Percentiles rank a stretch among this genome's conserved stretches.
Evolutionary conservation across 2,888 invertebrate genomes (phyloP).

Genomic region (Agrochola macilenta): DNA sequence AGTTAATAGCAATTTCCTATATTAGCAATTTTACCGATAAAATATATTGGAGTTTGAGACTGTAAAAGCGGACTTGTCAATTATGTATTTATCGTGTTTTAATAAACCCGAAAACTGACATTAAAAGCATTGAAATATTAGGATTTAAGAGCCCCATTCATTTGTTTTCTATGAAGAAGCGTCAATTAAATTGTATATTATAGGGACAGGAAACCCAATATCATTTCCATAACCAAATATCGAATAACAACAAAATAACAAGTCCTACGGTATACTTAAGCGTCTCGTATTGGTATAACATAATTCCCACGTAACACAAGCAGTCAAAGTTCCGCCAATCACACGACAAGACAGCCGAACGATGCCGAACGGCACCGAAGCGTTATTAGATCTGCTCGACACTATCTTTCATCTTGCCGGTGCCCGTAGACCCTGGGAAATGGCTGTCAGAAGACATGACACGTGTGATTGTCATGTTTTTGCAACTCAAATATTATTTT

Average conservation of each 20-base stretch:
- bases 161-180: neutral
- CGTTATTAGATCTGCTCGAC: constrained; percentile 56
- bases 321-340: constrained; percentile 61
- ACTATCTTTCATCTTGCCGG: constrained; percentile 64
- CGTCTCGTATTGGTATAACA: constrained; percentile 30
- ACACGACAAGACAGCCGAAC: constrained; percentile 51
- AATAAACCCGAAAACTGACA: too few species aligned
- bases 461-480: constrained; percentile 31
- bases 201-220: neutral
- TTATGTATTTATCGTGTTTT: neutral
- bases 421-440: constrained; percentile 56
- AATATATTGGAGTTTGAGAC: neutral
- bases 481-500: constrained; percentile 19
- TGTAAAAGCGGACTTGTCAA: too few species aligned
- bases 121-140: neutral
- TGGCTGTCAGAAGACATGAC: constrained; percentile 25
- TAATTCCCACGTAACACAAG: constrained; percentile 64
- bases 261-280: neutral
- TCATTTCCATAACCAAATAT: constrained; percentile 14
- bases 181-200: neutral
- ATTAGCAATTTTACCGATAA: neutral
- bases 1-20: constrained; percentile 14
- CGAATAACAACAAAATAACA: constrained; percentile 28
- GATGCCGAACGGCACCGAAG: constrained; percentile 41
- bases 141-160: neutral